These are phyloP conservation scores for Heliocidaris erythrogramma DNA, from an alignment of 35 echinoderm and acorn worm genomes.

Conservation along the genomic window DNA sequence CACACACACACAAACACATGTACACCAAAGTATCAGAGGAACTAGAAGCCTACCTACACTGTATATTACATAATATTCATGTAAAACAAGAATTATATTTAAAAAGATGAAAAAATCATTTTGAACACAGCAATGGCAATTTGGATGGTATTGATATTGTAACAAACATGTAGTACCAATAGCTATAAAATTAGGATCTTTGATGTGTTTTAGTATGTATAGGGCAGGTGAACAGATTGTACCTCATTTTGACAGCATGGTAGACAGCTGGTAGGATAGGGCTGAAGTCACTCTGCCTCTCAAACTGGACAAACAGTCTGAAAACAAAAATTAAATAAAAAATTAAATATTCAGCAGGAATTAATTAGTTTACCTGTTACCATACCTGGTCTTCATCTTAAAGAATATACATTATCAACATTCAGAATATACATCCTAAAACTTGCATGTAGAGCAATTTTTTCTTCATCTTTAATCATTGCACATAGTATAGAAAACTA, in stretches of 20 bases:
- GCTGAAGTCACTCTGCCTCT: slow-evolving; percentile 54
- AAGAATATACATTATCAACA: background rate
- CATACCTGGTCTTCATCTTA: background rate
- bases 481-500: background rate
- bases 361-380: background rate
- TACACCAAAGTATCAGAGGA: too few relatives aligned
- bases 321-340: background rate
- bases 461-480: background rate
- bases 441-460: background rate
- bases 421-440: background rate
- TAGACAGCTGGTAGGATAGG: slow-evolving; percentile 83
- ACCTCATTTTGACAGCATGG: slow-evolving; percentile 94
- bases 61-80: too few relatives aligned
- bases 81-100: too few relatives aligned
- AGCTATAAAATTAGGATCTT: too few relatives aligned
- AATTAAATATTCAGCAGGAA: background rate
- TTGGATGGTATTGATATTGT: too few relatives aligned
- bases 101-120: too few relatives aligned
- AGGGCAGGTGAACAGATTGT: background rate
- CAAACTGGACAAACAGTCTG: slow-evolving; percentile 89
- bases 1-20: too few relatives aligned
- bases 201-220: too few relatives aligned
- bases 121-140: too few relatives aligned
- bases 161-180: too few relatives aligned
- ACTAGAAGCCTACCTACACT: too few relatives aligned